A percentile compares a stretch with the other conserved stretches of the same genome.
Conservation (phyloP, 2,113 vertebrate species). For the Copsychus sechellarum region DNA sequence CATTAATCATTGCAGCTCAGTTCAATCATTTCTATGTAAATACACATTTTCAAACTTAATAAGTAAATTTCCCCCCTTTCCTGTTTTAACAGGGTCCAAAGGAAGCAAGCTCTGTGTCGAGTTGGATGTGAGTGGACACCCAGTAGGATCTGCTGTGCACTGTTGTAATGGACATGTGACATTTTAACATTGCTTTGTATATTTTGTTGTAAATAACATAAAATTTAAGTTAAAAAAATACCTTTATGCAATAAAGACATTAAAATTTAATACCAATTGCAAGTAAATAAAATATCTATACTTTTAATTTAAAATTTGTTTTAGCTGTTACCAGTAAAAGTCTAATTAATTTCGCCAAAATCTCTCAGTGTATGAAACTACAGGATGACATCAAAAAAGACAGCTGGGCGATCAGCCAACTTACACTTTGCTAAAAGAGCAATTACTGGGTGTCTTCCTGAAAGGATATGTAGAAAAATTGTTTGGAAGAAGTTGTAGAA, state of each 20-base stretch:
- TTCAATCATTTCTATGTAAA: neutral
- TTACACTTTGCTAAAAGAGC: neutral
- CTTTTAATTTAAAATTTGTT: neutral
- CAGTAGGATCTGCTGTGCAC: neutral
- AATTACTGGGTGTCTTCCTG: neutral
- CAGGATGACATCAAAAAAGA: neutral
- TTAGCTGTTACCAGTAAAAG: neutral
- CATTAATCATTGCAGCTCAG: neutral
- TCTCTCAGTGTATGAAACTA: neutral
- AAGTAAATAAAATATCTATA: slow-evolving; percentile 23
- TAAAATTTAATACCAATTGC: slow-evolving; percentile 41
- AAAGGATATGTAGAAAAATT: neutral
- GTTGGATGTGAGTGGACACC: slow-evolving; percentile 81
- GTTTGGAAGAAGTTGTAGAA: neutral
- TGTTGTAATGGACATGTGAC: neutral
- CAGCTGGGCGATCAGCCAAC: neutral
- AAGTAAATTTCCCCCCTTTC: neutral
- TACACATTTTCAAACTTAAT: neutral
- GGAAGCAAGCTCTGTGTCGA: slow-evolving; percentile 74
- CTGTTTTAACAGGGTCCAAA: slow-evolving; percentile 77
- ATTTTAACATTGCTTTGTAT: slow-evolving; percentile 61
- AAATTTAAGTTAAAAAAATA: slow-evolving; percentile 55
- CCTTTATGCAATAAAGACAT: slow-evolving; percentile 67
- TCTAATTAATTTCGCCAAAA: neutral
- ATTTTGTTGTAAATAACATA: slow-evolving; percentile 76